Percentiles rank a stretch among this genome's conserved stretches.
Conservation (phyloP, 1,140 invertebrate species). For the Hylaeus volcanicus region DNA sequence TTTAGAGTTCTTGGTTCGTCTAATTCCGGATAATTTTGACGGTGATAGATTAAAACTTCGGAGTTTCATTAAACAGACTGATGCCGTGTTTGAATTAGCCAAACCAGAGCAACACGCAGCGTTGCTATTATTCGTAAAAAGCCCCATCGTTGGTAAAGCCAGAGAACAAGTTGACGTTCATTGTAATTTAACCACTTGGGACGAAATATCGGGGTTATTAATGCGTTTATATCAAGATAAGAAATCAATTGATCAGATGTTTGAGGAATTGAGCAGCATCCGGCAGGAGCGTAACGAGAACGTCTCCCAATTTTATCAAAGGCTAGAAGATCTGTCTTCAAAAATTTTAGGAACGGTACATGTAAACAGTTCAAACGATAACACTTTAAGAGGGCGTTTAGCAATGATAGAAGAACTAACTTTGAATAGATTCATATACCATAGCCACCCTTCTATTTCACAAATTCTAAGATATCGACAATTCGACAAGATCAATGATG, state of each 20-base stretch:
- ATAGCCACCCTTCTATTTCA: not conserved
- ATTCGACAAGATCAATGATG: not conserved
- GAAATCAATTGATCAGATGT: not conserved
- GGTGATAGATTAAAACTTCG: constrained; percentile 1
- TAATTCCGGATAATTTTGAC: not conserved
- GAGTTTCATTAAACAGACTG: constrained; percentile 8
- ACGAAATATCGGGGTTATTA: not conserved
- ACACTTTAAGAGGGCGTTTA: not conserved
- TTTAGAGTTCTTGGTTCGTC: not conserved
- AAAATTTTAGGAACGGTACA: not conserved
- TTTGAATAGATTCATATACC: not conserved
- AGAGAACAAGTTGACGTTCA: constrained; percentile 3
- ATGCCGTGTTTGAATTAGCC: not conserved
- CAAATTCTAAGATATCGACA: not conserved
- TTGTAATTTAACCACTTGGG: not conserved
- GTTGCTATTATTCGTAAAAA: not conserved
- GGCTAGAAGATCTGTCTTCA: not conserved
- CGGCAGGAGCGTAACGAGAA: not conserved
- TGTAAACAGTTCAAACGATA: too few relatives aligned
- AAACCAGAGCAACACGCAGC: not conserved
- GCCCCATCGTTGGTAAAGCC: not conserved
- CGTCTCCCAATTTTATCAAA: not conserved
- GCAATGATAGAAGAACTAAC: constrained; percentile 5
- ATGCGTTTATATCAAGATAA: not conserved
- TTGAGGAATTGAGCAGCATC: constrained; percentile 1